phyloP scores from a whole-genome alignment of 2,888 invertebrate genomes.

The Cheiracanthium punctorium region DNA sequence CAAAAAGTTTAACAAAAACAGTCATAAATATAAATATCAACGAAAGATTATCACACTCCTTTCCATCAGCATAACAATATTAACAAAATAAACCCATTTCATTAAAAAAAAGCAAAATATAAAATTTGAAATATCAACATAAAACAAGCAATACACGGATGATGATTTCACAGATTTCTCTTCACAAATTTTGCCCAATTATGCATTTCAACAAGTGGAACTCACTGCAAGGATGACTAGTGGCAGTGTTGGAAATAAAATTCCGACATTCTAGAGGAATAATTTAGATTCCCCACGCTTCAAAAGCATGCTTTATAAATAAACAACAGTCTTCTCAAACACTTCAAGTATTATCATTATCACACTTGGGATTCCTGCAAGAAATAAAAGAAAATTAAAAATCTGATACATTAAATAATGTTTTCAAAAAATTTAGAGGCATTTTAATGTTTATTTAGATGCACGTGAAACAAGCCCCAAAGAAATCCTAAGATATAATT shows the following conservation, averaged over 20 bases:
- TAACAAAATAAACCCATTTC: conserved; percentile 27
- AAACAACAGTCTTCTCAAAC: conserved; percentile 37
- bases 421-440: too few relatives aligned
- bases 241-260: conserved; percentile 59
- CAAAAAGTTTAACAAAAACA: conserved; percentile 1
- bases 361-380: conserved; percentile 48
- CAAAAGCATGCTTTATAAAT: conserved; percentile 31
- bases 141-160: conserved; percentile 40
- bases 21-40: conserved; percentile 14
- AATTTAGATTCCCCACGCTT: conserved; percentile 18
- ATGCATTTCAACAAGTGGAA: conserved; percentile 50
- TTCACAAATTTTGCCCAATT: conserved; percentile 42
- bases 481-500: too few relatives aligned
- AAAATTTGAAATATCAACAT: conserved; percentile 23
- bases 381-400: neutral
- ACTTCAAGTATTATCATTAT: conserved; percentile 61
- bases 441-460: too few relatives aligned
- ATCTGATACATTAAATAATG: too few relatives aligned
- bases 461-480: too few relatives aligned
- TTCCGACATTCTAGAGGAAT: conserved; percentile 43
- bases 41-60: conserved; percentile 35
- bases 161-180: conserved; percentile 64
- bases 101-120: conserved; percentile 20
- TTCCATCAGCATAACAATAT: neutral
- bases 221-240: conserved; percentile 54